Conservation (phyloP, 2,888 invertebrate genomes). For the Eupithecia insigniata region DNA sequence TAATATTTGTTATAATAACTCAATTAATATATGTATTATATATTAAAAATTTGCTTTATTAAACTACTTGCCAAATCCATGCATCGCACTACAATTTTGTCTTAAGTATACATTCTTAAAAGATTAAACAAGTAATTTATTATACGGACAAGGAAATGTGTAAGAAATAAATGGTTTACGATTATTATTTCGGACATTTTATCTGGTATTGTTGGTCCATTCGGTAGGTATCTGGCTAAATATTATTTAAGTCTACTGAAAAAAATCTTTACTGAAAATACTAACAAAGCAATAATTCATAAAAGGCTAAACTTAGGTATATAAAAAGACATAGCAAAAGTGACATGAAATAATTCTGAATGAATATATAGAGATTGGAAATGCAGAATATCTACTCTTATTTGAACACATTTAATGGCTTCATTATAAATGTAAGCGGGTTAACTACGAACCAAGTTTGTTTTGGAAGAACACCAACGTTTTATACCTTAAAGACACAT, state of each 20-base stretch:
- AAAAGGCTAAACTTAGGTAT: neutral
- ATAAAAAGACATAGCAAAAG: neutral
- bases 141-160: neutral
- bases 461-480: too few species aligned
- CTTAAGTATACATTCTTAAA: conserved; percentile 8
- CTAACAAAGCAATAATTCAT: neutral
- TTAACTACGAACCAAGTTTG: too few species aligned
- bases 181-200: neutral
- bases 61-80: conserved; percentile 42
- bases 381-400: conserved; percentile 44
- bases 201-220: neutral
- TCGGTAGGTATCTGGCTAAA: neutral
- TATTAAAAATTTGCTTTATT: neutral
- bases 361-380: neutral
- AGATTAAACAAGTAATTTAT: neutral
- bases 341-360: conserved; percentile 1
- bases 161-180: neutral
- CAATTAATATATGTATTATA: neutral
- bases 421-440: too few species aligned
- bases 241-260: too few species aligned
- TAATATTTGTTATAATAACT: neutral
- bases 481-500: too few species aligned
- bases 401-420: conserved; percentile 76
- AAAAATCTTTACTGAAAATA: neutral
- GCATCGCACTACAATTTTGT: conserved; percentile 47